These are phyloP conservation scores for Heliconius nattereri DNA, from an alignment of 1,140 invertebrate genomes.

Conservation along the genomic window DNA sequence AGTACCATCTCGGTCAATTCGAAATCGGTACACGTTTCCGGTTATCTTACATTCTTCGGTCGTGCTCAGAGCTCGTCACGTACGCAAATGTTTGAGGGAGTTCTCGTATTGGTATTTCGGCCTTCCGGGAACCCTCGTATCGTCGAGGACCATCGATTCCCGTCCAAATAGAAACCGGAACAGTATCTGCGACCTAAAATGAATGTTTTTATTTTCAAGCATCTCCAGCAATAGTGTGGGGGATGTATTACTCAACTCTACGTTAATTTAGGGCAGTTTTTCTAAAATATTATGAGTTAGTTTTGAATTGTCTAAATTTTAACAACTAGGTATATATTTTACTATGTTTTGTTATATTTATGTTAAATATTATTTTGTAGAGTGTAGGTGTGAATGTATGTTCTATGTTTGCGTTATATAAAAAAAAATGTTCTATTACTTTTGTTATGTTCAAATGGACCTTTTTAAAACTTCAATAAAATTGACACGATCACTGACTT, in stretches of 20 bases:
- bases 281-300: neutral
- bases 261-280: neutral
- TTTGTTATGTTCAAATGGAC: too few relatives aligned
- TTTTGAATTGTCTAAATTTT: neutral
- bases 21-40: constrained; percentile 58
- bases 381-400: neutral
- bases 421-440: too few relatives aligned
- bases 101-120: constrained; percentile 57
- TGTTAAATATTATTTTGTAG: neutral
- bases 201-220: neutral
- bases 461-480: too few relatives aligned
- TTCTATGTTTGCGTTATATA: neutral
- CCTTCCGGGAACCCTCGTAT: constrained; percentile 59
- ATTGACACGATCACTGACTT: too few relatives aligned
- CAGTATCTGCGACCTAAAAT: constrained; percentile 14
- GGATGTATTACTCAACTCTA: neutral
- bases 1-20: constrained; percentile 45
- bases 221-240: neutral
- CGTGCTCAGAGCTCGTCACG: constrained; percentile 61
- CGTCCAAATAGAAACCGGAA: constrained; percentile 51
- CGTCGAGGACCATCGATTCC: constrained; percentile 71
- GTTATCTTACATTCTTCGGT: constrained; percentile 54
- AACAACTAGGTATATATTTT: neutral
- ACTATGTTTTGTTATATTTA: neutral
- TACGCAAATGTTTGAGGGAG: constrained; percentile 69